Evolutionary conservation across 2,113 vertebrate species (phyloP), one percentile per base, ranked within the genome.

Genomic region (Ciconia boyciana): DNA sequence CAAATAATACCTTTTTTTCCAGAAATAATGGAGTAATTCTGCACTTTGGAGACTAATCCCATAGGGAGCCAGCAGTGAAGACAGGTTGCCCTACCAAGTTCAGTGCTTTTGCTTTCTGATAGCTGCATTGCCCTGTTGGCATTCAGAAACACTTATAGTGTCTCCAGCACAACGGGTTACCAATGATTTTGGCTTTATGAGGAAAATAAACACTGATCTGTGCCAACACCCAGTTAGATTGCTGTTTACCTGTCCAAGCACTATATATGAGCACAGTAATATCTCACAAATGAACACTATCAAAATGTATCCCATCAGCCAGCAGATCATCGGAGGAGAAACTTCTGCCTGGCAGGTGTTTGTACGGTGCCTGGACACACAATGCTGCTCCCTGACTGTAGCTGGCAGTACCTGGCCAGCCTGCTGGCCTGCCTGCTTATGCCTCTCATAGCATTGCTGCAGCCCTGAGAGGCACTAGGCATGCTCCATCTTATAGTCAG

Each of bases 351-450:
- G 57, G 44, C 4, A 10, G 6, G 24, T 18, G 57, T 48, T 64
- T 43, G 4, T 26, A 7, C 29, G 26, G 29, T 57, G 22, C 24
- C 32, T 57, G 49, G 28, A 28, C 16, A 44, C 0, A 1, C 0
- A 0, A 12, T 25, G 25, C 36, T 84, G 43, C 44, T 52, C 16
- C 44, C 26, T 36, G 21, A 7, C 19, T 46, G 36, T 5, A 44
- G 19, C 43, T 85, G 49, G 28, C 43, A 32, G 48, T 21, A 39
- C 68, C 46, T 55, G 41, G 46, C 25, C 83, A 68, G 44, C 16
- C 20, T 19, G 11, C 13, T 68, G 41, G 7, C 29, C 71, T 39
- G 16, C 6, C 14, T 1, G 1, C n/a, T 44, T 9, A 1, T n/a
- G 24, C 31, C 69, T 55, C 36, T 34, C 18, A 19, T 1, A n/a